Conservation (phyloP, 1,140 invertebrate genomes). For the Ips typographus region DNA sequence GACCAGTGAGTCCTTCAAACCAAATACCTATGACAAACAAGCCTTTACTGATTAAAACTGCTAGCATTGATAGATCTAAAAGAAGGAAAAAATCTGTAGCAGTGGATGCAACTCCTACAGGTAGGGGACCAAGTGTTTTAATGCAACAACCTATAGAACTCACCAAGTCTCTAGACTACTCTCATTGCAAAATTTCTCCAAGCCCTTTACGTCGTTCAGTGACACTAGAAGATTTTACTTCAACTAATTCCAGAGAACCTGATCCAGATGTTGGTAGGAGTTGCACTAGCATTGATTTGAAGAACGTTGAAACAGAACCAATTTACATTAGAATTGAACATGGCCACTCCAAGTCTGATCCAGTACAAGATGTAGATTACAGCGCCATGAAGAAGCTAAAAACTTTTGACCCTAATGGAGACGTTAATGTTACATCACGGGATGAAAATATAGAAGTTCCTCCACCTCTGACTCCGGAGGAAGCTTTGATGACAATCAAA, state of each 20-base stretch:
- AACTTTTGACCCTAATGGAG: slow-evolving; percentile 57
- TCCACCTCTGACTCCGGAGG: slow-evolving; percentile 61
- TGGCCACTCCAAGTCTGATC: slow-evolving; percentile 74
- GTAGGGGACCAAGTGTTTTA: slow-evolving; percentile 68
- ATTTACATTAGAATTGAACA: slow-evolving; percentile 61
- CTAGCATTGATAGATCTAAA: slow-evolving; percentile 39
- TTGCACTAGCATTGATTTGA: slow-evolving; percentile 53
- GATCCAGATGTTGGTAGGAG: slow-evolving; percentile 54
- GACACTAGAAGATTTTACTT: slow-evolving; percentile 53
- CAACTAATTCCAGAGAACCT: slow-evolving; percentile 35
- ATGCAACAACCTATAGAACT: slow-evolving; percentile 75
- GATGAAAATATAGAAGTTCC: slow-evolving; percentile 52
- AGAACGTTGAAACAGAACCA: slow-evolving; percentile 39
- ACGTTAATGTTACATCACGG: slow-evolving; percentile 74
- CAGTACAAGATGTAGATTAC: slow-evolving; percentile 59
- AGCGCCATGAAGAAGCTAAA: slow-evolving; percentile 45
- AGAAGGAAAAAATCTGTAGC: slow-evolving; percentile 61
- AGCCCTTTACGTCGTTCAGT: slow-evolving; percentile 52
- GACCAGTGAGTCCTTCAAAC: slow-evolving; percentile 54
- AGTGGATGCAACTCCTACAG: slow-evolving; percentile 72
- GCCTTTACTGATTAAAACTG: slow-evolving; percentile 37
- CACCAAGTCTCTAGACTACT: slow-evolving; percentile 59
- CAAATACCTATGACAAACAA: slow-evolving; percentile 8
- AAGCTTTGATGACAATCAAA: slow-evolving; percentile 71
- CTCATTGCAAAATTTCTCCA: slow-evolving; percentile 36